A percentile compares a stretch with the other conserved stretches of the same genome.
phyloP scores from a whole-genome alignment of 2,113 vertebrate genomes.

The Oreotragus oreotragus region DNA sequence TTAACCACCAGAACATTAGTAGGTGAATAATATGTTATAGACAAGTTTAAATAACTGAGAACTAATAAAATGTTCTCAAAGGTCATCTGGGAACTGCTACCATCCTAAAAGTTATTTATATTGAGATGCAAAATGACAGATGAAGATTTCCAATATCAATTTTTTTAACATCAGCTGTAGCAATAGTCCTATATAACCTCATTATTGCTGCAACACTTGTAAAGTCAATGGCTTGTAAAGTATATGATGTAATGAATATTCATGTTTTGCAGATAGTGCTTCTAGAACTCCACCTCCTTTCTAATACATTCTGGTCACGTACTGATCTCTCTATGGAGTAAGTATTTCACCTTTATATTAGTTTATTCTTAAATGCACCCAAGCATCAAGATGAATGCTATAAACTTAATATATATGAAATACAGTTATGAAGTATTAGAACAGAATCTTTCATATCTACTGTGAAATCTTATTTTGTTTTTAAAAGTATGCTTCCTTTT shows the following conservation, averaged over 20 bases:
- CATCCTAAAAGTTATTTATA: not conserved
- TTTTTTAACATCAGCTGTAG: not conserved
- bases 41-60: not conserved
- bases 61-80: not conserved
- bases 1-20: not conserved
- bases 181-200: conserved; percentile 13
- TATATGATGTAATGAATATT: conserved; percentile 60
- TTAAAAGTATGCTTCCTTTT: not conserved
- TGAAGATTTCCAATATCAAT: not conserved
- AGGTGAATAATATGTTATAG: not conserved
- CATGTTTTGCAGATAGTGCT: not conserved
- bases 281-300: conserved; percentile 8
- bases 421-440: not conserved
- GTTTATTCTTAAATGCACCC: not conserved
- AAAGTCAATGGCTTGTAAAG: conserved; percentile 56
- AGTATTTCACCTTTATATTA: not conserved
- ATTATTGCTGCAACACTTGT: conserved; percentile 37
- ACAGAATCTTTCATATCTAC: not conserved
- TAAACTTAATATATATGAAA: not conserved
- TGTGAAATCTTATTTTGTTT: not conserved
- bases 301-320: not conserved
- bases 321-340: not conserved
- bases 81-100: not conserved
- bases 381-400: not conserved
- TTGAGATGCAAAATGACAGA: not conserved